Evolutionary conservation across 2,888 invertebrate species (phyloP), one percentile per base, ranked within the genome.

Genomic region (Pediacus dermestoides): DNA sequence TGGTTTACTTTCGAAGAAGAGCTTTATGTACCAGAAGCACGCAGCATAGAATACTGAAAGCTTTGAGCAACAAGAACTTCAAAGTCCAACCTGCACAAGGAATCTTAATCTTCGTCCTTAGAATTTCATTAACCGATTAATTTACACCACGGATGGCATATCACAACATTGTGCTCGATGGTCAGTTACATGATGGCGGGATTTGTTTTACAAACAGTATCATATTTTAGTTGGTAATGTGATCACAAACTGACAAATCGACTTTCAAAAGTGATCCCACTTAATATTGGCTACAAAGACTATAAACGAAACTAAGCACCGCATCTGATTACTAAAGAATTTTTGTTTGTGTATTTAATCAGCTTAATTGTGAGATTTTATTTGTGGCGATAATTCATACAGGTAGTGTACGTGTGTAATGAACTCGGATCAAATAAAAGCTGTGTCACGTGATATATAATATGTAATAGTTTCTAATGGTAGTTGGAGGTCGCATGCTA

Each of bases 101-200:
- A 61, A 60, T 60, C 56, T 54, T 58, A 58, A 58, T 59, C 55
- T 55, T 45, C 38, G 49, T 55, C 55, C 52, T 43, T 48, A 54
- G 57, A 59, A 61, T 60, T 57, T 58, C 57, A 60, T 59, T 58
- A 55, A 48, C 48, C 47, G 53, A 53, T 56, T 56, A 58, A 58
- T 57, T 60, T 55, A 55, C 57, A 46, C 46, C 34, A 18, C 18
- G 18, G 18, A 18, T 18, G 8, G 4, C 18, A 18, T 18, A 18
- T 18, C 18, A 18, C 34, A 30, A 34, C 25, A 30, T 42, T 37
- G 25, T 4, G 26, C 26, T 26, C 26, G 26, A 26, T 26, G 26
- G 26, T 26, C 26, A 26, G 4, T 26, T 4, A 6, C 26, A n/a
- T n/a, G 11, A 26, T 6, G 4, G 26, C n/a, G n/a, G n/a, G n/a